Evolutionary conservation across 2,797 vertebrate species (phyloP).

Genomic region (Pipistrellus kuhlii): DNA sequence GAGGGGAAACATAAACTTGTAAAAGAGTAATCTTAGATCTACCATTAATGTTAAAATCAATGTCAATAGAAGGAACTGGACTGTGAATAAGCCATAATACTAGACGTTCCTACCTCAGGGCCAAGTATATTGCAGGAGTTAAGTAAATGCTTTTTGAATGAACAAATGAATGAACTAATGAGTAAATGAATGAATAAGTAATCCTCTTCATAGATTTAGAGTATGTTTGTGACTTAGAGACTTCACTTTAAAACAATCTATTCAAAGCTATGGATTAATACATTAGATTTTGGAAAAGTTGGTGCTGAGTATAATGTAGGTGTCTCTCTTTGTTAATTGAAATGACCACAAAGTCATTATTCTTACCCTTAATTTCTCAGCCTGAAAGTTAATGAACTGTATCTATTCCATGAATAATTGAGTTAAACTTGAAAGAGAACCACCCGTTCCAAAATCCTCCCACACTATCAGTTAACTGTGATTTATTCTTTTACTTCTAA

Average conservation of each 20-base stretch:
- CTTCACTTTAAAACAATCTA: slow-evolving; percentile 43
- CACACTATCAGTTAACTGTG: slow-evolving; percentile 60
- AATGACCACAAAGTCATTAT: slow-evolving; percentile 59
- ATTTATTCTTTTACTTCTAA: slow-evolving; percentile 70
- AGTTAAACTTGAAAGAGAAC: slow-evolving; percentile 69
- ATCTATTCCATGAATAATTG: slow-evolving; percentile 66
- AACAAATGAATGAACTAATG: background rate
- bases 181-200: background rate
- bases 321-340: slow-evolving; percentile 56
- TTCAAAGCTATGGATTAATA: slow-evolving; percentile 51
- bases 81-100: background rate
- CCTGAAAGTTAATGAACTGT: slow-evolving; percentile 66
- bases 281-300: slow-evolving; percentile 28
- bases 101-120: background rate
- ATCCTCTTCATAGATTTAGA: background rate
- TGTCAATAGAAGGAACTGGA: slow-evolving; percentile 13
- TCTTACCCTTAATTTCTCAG: slow-evolving; percentile 61
- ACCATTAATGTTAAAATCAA: slow-evolving; percentile 35
- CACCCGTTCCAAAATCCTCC: slow-evolving; percentile 58
- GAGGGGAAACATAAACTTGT: background rate
- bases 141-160: slow-evolving; percentile 3
- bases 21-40: slow-evolving; percentile 1
- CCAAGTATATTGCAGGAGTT: background rate
- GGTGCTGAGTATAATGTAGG: background rate
- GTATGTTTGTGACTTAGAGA: slow-evolving; percentile 26